Conservation (phyloP, 2,888 invertebrate species). For the Metellina segmentata region DNA sequence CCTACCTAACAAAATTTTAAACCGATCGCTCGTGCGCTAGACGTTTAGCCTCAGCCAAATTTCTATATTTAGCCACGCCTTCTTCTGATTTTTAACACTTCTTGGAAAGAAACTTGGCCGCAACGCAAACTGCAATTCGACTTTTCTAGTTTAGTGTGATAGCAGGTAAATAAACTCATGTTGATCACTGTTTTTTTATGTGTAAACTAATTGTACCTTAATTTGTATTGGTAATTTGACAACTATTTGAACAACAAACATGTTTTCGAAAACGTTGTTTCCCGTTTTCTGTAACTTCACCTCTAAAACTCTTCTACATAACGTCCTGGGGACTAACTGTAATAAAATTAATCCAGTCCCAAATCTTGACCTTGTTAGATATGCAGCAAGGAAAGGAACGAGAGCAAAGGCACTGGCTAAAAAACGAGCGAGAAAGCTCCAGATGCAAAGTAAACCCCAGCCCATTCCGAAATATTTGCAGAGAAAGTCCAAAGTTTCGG, state of each 20-base stretch:
- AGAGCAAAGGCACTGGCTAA: slow-evolving; percentile 34
- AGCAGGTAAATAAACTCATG: slow-evolving; percentile 29
- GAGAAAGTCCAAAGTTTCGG: slow-evolving; percentile 39
- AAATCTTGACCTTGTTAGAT: slow-evolving; percentile 51
- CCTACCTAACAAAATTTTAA: not conserved
- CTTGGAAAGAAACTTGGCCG: slow-evolving; percentile 22
- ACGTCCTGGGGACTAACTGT: slow-evolving; percentile 9
- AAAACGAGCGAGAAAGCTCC: slow-evolving; percentile 49
- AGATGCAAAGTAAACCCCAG: slow-evolving; percentile 39
- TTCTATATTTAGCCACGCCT: slow-evolving; percentile 12
- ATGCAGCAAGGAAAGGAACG: slow-evolving; percentile 66
- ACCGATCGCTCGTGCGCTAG: not conserved
- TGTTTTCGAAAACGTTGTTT: slow-evolving; percentile 58
- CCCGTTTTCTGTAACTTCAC: slow-evolving; percentile 41
- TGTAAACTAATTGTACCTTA: not conserved
- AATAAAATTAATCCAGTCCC: slow-evolving; percentile 14
- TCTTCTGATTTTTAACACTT: slow-evolving; percentile 23
- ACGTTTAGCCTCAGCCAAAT: not conserved
- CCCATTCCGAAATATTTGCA: slow-evolving; percentile 63
- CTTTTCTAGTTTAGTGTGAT: slow-evolving; percentile 2
- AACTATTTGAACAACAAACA: not conserved
- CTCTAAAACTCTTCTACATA: slow-evolving; percentile 10
- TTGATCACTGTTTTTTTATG: not conserved
- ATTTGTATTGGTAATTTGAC: not conserved
- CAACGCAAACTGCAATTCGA: slow-evolving; percentile 34